Evolutionary conservation across 2,888 invertebrate genomes (phyloP).

Genomic region (Coenonympha arcania): DNA sequence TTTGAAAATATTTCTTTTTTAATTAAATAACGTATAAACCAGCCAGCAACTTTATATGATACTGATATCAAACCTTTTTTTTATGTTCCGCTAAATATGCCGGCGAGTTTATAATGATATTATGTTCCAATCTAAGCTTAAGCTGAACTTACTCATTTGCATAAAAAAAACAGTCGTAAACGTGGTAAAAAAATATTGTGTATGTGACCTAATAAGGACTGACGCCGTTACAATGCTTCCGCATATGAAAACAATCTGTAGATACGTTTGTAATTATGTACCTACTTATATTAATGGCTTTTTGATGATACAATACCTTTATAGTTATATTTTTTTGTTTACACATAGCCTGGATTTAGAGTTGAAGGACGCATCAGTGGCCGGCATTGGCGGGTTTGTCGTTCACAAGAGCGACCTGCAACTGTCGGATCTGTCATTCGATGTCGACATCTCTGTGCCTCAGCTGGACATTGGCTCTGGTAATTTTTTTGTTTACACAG

Average conservation of each 20-base stretch:
- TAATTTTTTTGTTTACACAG: conserved; percentile 43
- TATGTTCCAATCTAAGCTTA: too few species aligned
- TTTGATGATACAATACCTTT: not conserved
- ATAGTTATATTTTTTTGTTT: not conserved
- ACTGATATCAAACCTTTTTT: too few species aligned
- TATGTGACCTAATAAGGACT: too few species aligned
- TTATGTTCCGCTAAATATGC: too few species aligned
- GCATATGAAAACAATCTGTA: not conserved
- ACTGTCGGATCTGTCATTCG: conserved; percentile 42
- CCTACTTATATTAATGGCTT: conserved; percentile 1
- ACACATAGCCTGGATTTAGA: conserved; percentile 48
- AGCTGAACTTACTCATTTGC: too few species aligned
- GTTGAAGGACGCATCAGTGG: conserved; percentile 36
- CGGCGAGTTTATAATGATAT: too few species aligned
- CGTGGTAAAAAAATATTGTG: too few species aligned
- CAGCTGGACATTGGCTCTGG: conserved; percentile 41
- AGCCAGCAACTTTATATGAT: too few species aligned
- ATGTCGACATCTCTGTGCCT: conserved; percentile 51
- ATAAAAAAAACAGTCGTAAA: too few species aligned
- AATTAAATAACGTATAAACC: too few species aligned
- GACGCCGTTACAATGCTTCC: too few species aligned
- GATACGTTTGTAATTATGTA: not conserved
- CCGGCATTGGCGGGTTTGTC: conserved; percentile 50
- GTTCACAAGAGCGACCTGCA: conserved; percentile 44
- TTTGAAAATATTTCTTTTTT: too few species aligned